phyloP scores from a whole-genome alignment of 2,797 vertebrate species.

The Anguilla anguilla region DNA sequence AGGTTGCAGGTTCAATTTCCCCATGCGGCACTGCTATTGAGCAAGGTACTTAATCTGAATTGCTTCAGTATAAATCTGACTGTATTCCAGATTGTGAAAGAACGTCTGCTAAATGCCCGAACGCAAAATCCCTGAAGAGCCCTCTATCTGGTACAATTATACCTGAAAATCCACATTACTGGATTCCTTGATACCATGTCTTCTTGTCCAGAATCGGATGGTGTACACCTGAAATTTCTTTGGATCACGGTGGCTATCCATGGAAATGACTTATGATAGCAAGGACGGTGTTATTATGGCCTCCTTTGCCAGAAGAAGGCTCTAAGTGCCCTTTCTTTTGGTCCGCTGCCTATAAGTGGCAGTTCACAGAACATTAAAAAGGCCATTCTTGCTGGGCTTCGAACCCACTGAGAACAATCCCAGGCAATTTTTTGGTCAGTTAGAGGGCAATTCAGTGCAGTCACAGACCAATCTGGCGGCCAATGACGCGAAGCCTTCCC shows the following conservation, averaged over 20 bases:
- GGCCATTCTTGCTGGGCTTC: not conserved
- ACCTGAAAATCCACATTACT: not conserved
- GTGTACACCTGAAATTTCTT: not conserved
- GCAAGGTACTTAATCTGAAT: no score
- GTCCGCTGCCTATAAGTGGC: constrained; percentile 2
- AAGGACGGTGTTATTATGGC: not conserved
- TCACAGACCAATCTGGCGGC: not conserved
- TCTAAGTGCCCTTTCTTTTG: not conserved
- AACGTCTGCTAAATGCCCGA: not conserved
- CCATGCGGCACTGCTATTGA: no score
- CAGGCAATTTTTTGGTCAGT: constrained; percentile 22
- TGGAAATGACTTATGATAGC: not conserved
- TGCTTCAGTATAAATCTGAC: no score
- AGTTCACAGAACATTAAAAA: constrained; percentile 15
- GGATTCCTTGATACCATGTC: not conserved
- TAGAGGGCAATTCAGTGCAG: constrained; percentile 12
- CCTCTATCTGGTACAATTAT: not conserved
- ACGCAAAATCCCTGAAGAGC: not conserved
- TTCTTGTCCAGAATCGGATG: not conserved
- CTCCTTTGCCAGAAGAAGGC: not conserved
- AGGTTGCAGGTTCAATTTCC: no score
- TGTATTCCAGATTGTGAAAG: not conserved
- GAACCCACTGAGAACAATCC: not conserved
- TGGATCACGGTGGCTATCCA: not conserved
- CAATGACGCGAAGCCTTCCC: not conserved